A percentile compares a stretch with the other conserved stretches of the same genome.
These are phyloP conservation scores for Pectinophora gossypiella DNA, from an alignment of 1,140 invertebrate genomes.

Conservation along the genomic window DNA sequence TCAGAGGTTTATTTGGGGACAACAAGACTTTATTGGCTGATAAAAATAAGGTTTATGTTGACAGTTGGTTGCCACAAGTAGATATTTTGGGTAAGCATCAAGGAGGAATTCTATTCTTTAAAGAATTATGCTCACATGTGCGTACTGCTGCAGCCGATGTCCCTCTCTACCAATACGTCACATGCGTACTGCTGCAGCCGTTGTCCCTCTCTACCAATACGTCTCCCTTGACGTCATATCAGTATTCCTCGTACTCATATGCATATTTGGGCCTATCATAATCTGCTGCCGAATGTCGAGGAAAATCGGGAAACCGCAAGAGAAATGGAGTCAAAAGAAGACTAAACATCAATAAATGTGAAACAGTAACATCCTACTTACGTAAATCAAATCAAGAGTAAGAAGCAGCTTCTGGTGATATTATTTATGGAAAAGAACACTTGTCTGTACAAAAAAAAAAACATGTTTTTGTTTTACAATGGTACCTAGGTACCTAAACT, in stretches of 20 bases:
- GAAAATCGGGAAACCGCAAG: too few species aligned
- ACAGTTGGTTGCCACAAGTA: slow-evolving; percentile 83
- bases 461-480: too few species aligned
- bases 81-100: slow-evolving; percentile 79
- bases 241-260: slow-evolving; percentile 9
- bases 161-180: slow-evolving; percentile 63
- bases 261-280: not conserved
- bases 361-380: too few species aligned
- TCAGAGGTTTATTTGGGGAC: slow-evolving; percentile 83
- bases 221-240: slow-evolving; percentile 28
- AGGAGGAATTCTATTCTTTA: not conserved
- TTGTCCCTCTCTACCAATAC: slow-evolving; percentile 43
- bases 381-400: too few species aligned
- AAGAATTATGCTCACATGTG: not conserved
- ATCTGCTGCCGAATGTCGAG: not conserved
- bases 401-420: too few species aligned
- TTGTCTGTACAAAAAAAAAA: too few species aligned
- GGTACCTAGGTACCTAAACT: too few species aligned
- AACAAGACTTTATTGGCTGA: slow-evolving; percentile 71
- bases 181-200: slow-evolving; percentile 43
- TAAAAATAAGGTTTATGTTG: slow-evolving; percentile 79
- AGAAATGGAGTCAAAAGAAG: too few species aligned
- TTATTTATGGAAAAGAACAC: too few species aligned
- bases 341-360: too few species aligned
- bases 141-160: not conserved